These are phyloP conservation scores for Acrossocheilus fasciatus DNA, from an alignment of 2,797 vertebrate genomes.

Conservation along the genomic window DNA sequence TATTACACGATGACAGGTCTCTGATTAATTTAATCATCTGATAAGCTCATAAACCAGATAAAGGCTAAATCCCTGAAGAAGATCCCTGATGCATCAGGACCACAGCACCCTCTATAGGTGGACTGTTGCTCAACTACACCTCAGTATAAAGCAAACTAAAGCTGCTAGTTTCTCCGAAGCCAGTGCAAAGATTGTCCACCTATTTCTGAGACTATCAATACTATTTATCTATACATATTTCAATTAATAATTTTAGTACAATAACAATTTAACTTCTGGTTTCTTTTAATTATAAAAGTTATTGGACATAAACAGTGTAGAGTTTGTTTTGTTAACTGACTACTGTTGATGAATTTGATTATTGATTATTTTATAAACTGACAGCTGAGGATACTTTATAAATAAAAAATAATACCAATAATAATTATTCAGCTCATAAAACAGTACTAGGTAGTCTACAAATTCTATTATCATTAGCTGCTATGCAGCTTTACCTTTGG, in stretches of 20 bases:
- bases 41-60: neutral
- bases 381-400: neutral
- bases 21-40: neutral
- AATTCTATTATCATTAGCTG: neutral
- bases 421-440: neutral
- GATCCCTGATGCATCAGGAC: neutral
- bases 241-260: neutral
- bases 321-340: neutral
- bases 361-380: neutral
- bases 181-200: neutral
- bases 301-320: neutral
- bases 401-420: neutral
- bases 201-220: neutral
- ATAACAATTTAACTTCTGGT: neutral
- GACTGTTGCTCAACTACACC: neutral
- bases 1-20: neutral
- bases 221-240: neutral
- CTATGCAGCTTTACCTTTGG: constrained; percentile 36
- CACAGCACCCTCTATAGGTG: constrained; percentile 34
- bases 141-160: neutral
- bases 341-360: neutral
- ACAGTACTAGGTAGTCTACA: neutral
- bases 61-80: neutral
- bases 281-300: neutral
- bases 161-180: neutral